phyloP scores from a whole-genome alignment of 1,140 invertebrate species.

The Caenorhabditis latens region DNA sequence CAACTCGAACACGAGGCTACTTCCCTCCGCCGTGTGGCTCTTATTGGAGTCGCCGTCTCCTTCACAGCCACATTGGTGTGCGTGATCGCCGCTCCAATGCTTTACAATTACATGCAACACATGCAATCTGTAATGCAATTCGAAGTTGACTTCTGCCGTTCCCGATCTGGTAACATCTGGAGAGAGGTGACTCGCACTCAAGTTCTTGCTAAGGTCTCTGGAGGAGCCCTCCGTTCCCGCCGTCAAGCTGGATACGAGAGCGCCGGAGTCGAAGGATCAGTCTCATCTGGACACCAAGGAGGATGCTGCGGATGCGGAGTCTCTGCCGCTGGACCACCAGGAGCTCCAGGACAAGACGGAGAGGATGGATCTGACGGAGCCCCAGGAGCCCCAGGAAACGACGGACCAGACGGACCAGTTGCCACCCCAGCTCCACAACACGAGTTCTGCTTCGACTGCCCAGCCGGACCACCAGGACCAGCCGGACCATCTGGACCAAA shows the following conservation, averaged over 20 bases:
- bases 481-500: slow-evolving; percentile 63
- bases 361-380: slow-evolving; percentile 66
- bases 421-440: slow-evolving; percentile 59
- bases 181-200: slow-evolving; percentile 72
- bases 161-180: slow-evolving; percentile 72
- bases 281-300: slow-evolving; percentile 57
- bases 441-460: slow-evolving; percentile 71
- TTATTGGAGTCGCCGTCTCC: slow-evolving; percentile 70
- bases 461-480: slow-evolving; percentile 67
- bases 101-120: slow-evolving; percentile 73
- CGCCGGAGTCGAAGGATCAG: slow-evolving; percentile 55
- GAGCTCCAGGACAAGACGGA: slow-evolving; percentile 69
- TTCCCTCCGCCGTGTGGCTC: slow-evolving; percentile 67
- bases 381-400: slow-evolving; percentile 64
- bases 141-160: slow-evolving; percentile 70
- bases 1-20: slow-evolving; percentile 59
- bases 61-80: slow-evolving; percentile 73
- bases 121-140: slow-evolving; percentile 70
- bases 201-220: slow-evolving; percentile 62
- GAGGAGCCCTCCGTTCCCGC: slow-evolving; percentile 56
- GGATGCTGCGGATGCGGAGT: slow-evolving; percentile 70
- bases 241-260: slow-evolving; percentile 71
- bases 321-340: slow-evolving; percentile 69
- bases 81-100: slow-evolving; percentile 71
- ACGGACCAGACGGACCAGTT: slow-evolving; percentile 66